These are phyloP conservation scores for Dendrolimus houi DNA, from an alignment of 2,888 invertebrate genomes.

Conservation along the genomic window DNA sequence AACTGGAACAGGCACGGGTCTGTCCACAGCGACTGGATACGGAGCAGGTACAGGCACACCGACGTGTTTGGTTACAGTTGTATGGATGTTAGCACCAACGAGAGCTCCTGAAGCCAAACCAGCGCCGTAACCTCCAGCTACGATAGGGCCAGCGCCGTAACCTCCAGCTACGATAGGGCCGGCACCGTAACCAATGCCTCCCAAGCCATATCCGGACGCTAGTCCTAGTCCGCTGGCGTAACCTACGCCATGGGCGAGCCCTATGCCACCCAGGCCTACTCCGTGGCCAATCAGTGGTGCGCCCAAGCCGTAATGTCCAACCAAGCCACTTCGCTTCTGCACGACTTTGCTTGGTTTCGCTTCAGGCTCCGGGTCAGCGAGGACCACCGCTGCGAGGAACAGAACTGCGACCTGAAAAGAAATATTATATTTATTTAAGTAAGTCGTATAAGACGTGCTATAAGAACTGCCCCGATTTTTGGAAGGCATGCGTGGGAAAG, in stretches of 20 bases:
- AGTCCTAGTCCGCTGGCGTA: constrained; percentile 10
- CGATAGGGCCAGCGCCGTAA: constrained; percentile 4
- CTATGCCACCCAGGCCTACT: constrained; percentile 15
- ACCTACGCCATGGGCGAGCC: constrained; percentile 10
- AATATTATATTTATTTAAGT: background rate
- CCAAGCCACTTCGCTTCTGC: constrained; percentile 59
- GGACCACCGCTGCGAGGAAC: constrained; percentile 49
- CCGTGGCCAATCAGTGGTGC: constrained; percentile 27
- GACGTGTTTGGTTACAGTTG: constrained; percentile 67
- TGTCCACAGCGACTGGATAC: constrained; percentile 64
- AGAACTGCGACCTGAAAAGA: constrained; percentile 49
- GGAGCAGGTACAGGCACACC: constrained; percentile 68
- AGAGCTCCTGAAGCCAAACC: constrained; percentile 23
- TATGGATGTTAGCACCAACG: constrained; percentile 65
- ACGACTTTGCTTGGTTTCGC: constrained; percentile 57
- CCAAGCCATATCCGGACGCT: background rate
- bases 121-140: constrained; percentile 11
- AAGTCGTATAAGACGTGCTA: too few species aligned
- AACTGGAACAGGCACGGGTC: constrained; percentile 61
- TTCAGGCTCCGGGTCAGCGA: constrained; percentile 48
- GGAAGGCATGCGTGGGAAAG: too few species aligned
- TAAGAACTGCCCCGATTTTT: too few species aligned
- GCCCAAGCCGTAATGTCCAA: constrained; percentile 45
- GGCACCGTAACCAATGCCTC: constrained; percentile 8
- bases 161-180: constrained; percentile 10